Percentiles rank a stretch among this genome's conserved stretches.
Conservation (phyloP, 23 tunicate species). For the Halocynthia roretzi region DNA sequence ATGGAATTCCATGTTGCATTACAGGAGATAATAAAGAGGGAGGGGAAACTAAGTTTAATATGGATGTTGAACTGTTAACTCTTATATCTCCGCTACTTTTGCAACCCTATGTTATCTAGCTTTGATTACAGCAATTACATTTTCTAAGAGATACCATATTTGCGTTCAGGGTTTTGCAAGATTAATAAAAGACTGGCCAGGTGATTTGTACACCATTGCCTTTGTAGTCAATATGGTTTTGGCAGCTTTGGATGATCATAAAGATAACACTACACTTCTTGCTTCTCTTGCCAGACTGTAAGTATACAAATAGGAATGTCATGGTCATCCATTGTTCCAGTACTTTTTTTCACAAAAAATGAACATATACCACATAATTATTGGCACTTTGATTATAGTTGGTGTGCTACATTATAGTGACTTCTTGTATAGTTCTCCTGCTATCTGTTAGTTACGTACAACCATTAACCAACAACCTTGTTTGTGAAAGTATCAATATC, state of each 20-base stretch:
- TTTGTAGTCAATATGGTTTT: conserved; percentile 32
- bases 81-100: no score
- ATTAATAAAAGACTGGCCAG: conserved; percentile 53
- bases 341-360: neutral
- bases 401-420: no score
- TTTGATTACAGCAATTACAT: no score
- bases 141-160: neutral
- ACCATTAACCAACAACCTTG: no score
- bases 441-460: no score
- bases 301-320: conserved; percentile 11
- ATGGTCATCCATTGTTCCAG: neutral
- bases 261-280: conserved; percentile 40
- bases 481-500: no score
- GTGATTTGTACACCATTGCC: conserved; percentile 49
- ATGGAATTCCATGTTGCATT: neutral
- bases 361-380: no score
- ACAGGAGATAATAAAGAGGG: neutral
- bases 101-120: no score
- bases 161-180: conserved; percentile 50
- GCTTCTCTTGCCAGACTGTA: conserved; percentile 77
- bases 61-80: no score
- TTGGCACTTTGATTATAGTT: no score
- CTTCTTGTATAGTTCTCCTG: no score
- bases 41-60: no score
- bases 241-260: conserved; percentile 44